Conservation (phyloP, 37 sponge, comb jelly and placozoan species). For the Oopsacas minuta region DNA sequence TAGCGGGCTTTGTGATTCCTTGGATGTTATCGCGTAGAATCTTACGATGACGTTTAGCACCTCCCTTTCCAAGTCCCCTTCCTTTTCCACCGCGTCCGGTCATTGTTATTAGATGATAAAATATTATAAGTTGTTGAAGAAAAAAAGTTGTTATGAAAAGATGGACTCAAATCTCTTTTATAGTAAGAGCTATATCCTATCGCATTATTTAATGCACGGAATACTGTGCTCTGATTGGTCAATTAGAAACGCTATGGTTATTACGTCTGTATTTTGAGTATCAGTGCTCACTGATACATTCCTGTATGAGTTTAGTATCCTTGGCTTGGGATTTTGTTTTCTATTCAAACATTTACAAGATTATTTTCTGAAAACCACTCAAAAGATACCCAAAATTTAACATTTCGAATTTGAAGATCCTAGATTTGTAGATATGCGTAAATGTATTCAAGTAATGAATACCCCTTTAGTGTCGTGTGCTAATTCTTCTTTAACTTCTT, state of each 20-base stretch:
- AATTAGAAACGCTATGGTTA: background rate
- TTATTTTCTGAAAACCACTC: too few species aligned
- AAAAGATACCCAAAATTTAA: too few species aligned
- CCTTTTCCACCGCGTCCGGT: slow-evolving; percentile 97
- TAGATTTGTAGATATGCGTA: too few species aligned
- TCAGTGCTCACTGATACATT: too few species aligned
- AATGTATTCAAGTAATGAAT: too few species aligned
- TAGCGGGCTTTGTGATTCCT: slow-evolving; percentile 95
- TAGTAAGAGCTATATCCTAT: slow-evolving; percentile 8
- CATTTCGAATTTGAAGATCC: too few species aligned
- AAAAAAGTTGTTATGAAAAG: background rate
- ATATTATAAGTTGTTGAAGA: background rate
- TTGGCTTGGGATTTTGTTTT: too few species aligned
- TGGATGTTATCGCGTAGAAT: slow-evolving; percentile 98
- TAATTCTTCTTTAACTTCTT: too few species aligned
- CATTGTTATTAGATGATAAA: slow-evolving; percentile 30
- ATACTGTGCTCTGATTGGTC: slow-evolving; percentile 12
- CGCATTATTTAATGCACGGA: background rate
- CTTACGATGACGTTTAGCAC: slow-evolving; percentile 97
- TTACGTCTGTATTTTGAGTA: background rate
- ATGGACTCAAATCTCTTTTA: background rate
- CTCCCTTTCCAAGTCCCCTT: slow-evolving; percentile 95
- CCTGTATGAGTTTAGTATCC: too few species aligned
- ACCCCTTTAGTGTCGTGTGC: too few species aligned
- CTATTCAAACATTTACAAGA: too few species aligned